Evolutionary conservation across 53 echinoderm and acorn worm species (phyloP).

Genomic region (Paracentrotus lividus): DNA sequence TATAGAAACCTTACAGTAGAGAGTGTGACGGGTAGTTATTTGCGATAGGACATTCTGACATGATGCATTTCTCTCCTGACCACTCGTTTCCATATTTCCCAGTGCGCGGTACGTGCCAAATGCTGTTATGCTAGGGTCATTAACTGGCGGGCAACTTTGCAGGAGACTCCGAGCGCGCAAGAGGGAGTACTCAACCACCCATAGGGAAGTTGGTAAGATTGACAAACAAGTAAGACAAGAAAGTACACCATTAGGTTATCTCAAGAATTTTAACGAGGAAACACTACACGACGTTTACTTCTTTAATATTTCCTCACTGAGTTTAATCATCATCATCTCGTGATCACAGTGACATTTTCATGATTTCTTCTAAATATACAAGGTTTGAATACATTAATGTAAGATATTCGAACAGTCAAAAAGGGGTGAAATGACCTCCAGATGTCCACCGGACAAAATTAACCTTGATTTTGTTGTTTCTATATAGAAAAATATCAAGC

Average conservation of each 20-base stretch:
- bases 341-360: too few relatives aligned
- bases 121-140: background rate
- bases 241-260: background rate
- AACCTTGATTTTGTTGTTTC: too few relatives aligned
- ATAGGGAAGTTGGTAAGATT: background rate
- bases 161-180: background rate
- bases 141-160: background rate
- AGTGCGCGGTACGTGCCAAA: background rate
- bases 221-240: background rate
- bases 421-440: too few relatives aligned
- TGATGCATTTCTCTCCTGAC: background rate
- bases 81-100: background rate
- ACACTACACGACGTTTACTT: background rate
- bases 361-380: too few relatives aligned
- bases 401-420: too few relatives aligned
- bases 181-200: background rate
- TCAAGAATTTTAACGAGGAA: conserved; percentile 9
- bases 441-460: too few relatives aligned
- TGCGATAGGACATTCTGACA: background rate
- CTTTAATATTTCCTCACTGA: too few relatives aligned
- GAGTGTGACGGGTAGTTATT: background rate
- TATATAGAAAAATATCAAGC: too few relatives aligned
- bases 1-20: too few relatives aligned
- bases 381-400: too few relatives aligned
- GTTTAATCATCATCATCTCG: too few relatives aligned